phyloP scores from a whole-genome alignment of 2,888 invertebrate genomes.

The Amblyjoppa proteus region DNA sequence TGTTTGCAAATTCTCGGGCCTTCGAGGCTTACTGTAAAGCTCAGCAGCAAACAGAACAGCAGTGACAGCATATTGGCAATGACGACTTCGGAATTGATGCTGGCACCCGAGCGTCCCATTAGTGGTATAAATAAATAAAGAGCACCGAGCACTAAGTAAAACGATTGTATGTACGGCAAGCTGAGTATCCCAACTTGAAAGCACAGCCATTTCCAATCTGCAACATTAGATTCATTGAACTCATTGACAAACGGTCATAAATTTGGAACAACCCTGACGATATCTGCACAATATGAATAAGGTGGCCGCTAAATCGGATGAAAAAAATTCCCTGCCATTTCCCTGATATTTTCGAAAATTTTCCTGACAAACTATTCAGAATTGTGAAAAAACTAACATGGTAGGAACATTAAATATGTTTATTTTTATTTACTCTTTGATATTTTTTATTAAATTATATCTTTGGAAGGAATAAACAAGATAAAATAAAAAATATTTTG shows the following conservation, averaged over 20 bases:
- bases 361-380: too few species aligned
- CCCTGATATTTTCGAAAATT: too few species aligned
- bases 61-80: conserved; percentile 86
- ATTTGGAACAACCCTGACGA: neutral
- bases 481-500: too few species aligned
- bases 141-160: conserved; percentile 90
- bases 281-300: too few species aligned
- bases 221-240: conserved; percentile 69
- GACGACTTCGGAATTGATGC: conserved; percentile 90
- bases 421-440: too few species aligned
- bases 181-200: conserved; percentile 86
- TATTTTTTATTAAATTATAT: too few species aligned
- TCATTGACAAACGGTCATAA: conserved; percentile 10
- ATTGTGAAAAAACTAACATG: too few species aligned
- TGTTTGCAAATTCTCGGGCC: neutral
- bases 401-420: too few species aligned
- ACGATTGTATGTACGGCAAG: conserved; percentile 89
- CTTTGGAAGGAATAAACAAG: too few species aligned
- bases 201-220: conserved; percentile 87
- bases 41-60: conserved; percentile 85
- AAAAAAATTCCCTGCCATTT: too few species aligned
- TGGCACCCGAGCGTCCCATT: conserved; percentile 91
- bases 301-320: too few species aligned
- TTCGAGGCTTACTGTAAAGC: conserved; percentile 82
- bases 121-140: conserved; percentile 92